Base-by-base conservation (phyloP, 2,797 vertebrate species). In the Ptychadena robeensis region DNA sequence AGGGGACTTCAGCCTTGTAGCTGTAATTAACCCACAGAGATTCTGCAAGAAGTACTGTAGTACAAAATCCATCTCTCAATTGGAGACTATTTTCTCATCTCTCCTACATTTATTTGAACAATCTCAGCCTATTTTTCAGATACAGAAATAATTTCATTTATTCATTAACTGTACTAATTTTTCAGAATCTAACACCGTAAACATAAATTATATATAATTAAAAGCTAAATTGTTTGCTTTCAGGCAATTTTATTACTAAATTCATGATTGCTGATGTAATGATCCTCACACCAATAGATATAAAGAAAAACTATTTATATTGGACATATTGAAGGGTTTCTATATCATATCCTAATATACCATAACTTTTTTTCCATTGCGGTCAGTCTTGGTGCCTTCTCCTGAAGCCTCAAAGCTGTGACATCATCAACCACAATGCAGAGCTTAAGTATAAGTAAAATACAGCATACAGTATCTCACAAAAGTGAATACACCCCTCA, bases 21-120 rank as follows among this genome's bases (percentile, higher is more conserved):
- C 67, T 38, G 44, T 78, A 83, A 83, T 83, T 83, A 83, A 53
- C 69, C 81, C 74, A 31, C 53, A 65, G 74, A 69, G 71, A 65
- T 40, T 68, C 72, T n/a, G 14, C n/a, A 38, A 32, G 65, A 31
- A 81, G 71, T n/a, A n/a, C n/a, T n/a, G 48, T 75, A 75, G 53
- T 74, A 48, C 71, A 82, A 82, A 74, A 82, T 82, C 25, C 9
- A n/a, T 40, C 30, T 53, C 18, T 80, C n/a, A 57, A 14, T 28
- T 68, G 31, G 48, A n/a, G 28, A 4, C 9, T 10, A 61, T 61
- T n/a, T 61, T 48, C 27, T 9, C 59, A 9, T 2, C n/a, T 35
- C 31, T 48, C 2, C 25, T 28, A 15, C 38, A 78, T 78, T 15
- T 78, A 78, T 67, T 67, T 67, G 3, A 31, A 38, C 18, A 18